phyloP scores from a whole-genome alignment of 2,888 invertebrate species.

The Alitta virens region DNA sequence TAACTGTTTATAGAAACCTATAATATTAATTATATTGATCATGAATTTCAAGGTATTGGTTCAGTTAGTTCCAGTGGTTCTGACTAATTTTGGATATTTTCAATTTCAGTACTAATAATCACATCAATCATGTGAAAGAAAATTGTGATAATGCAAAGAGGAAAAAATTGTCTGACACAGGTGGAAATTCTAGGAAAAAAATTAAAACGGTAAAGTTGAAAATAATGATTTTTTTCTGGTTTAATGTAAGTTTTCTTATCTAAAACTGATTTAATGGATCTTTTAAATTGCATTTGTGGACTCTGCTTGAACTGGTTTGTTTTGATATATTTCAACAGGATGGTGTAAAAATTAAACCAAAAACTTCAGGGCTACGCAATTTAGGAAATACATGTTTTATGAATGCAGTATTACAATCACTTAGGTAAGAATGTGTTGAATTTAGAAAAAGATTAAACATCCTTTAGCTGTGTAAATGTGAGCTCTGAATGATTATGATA shows the following conservation, averaged over 20 bases:
- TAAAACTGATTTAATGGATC: not conserved
- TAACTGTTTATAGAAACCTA: too few relatives aligned
- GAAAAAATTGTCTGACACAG: constrained; percentile 30
- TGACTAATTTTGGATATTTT: not conserved
- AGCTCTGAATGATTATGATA: too few relatives aligned
- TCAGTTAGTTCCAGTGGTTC: not conserved
- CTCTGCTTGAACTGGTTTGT: not conserved
- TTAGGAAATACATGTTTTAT: constrained; percentile 87
- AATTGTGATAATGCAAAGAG: constrained; percentile 2
- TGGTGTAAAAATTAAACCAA: constrained; percentile 34
- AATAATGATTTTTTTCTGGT: not conserved
- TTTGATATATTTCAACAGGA: constrained; percentile 31
- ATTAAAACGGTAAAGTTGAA: constrained; percentile 34
- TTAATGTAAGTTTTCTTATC: not conserved
- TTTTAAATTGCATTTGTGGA: not conserved
- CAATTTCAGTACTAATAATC: constrained; percentile 36
- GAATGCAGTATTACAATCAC: constrained; percentile 82
- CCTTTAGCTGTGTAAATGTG: too few relatives aligned
- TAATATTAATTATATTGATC: too few relatives aligned
- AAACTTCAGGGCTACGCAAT: constrained; percentile 69
- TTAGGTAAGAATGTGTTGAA: constrained; percentile 48
- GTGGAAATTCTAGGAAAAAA: constrained; percentile 44
- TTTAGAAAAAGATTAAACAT: too few relatives aligned
- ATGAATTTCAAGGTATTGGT: too few relatives aligned
- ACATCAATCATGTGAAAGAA: constrained; percentile 19